Conservation (phyloP, 2,113 vertebrate species). For the Forbesichthys agassizii region DNA sequence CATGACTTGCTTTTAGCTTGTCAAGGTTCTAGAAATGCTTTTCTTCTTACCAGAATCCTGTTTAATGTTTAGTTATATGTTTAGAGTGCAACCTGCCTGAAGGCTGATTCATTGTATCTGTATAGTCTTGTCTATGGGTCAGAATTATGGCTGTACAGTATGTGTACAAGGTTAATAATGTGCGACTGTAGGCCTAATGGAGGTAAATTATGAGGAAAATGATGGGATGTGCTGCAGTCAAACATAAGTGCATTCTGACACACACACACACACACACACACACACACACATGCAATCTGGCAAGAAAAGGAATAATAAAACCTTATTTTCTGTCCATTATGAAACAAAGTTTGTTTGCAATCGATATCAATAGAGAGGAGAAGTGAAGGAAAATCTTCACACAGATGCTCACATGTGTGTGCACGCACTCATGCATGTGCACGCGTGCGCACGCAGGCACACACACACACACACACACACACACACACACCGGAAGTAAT, state of each 20-base stretch:
- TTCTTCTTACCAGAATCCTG: no score
- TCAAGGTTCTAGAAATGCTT: no score
- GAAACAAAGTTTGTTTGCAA: constrained; percentile 56
- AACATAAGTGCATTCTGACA: neutral
- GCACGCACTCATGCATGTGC: constrained; percentile 9
- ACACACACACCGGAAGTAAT: constrained; percentile 43
- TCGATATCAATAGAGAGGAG: no score
- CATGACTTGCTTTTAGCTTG: no score
- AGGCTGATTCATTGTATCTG: no score
- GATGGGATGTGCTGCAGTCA: neutral
- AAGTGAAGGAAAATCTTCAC: constrained; percentile 50
- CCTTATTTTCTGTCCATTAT: constrained; percentile 49
- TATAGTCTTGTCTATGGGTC: no score
- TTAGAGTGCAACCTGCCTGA: no score
- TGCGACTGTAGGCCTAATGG: no score
- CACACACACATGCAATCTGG: constrained; percentile 26
- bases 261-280: constrained; percentile 1
- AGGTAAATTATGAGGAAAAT: no score
- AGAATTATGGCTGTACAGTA: no score
- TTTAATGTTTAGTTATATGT: no score
- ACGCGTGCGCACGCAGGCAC: constrained; percentile 16
- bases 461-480: constrained; percentile 12
- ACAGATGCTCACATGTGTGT: constrained; percentile 33
- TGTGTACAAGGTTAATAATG: no score
- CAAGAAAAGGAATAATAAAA: constrained; percentile 40